Evolutionary conservation across 2,113 vertebrate genomes (phyloP), one percentile per base, ranked within the genome.

Genomic region (Colius striatus): DNA sequence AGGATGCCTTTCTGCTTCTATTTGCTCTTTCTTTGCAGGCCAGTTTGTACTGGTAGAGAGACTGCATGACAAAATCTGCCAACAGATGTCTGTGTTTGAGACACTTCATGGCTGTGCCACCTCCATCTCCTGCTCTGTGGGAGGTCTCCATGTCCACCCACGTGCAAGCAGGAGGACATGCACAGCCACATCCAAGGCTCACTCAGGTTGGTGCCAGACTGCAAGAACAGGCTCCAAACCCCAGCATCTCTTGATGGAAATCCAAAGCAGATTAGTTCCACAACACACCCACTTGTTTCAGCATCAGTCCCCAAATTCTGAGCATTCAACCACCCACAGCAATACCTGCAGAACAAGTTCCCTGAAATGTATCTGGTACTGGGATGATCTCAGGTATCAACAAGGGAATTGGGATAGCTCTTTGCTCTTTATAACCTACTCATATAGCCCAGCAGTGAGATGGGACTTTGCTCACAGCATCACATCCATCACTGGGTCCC

Each of bases 11-110:
- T 63, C 73, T 73, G 8, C 34, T 76, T 61, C 87, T 84, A 21
- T 89, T 91, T 80, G 41, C 74, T 32, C 2, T 45, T 53, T 48
- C 90, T 72, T 51, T 87, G 78, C 87, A 72, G 81, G 74, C n/a
- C 48, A 7, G 32, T 71, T 74, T 75, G 74, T 66, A 11, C 41
- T 14, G 55, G 74, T 60, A 30, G 2, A 10, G 38, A 41, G 38
- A 41, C 38, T 41, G 38, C 38, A 41, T 41, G 38, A 41, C 38
- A 41, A 41, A 41, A 41, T 41, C 38, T 41, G 38, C 38, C 8
- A 53, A 9, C 66, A 82, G 70, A 61, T 48, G 36, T 34, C 84
- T 43, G 62, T 9, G 47, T 19, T 19, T n/a, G 74, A 85, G 82
- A 29, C 74, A 47, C 5, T 78, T 80, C 30, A 3, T 0, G 10